A percentile compares a stretch with the other conserved stretches of the same genome.
These are phyloP conservation scores for Ceratitis capitata DNA, from an alignment of 1,140 invertebrate genomes.

Conservation along the genomic window DNA sequence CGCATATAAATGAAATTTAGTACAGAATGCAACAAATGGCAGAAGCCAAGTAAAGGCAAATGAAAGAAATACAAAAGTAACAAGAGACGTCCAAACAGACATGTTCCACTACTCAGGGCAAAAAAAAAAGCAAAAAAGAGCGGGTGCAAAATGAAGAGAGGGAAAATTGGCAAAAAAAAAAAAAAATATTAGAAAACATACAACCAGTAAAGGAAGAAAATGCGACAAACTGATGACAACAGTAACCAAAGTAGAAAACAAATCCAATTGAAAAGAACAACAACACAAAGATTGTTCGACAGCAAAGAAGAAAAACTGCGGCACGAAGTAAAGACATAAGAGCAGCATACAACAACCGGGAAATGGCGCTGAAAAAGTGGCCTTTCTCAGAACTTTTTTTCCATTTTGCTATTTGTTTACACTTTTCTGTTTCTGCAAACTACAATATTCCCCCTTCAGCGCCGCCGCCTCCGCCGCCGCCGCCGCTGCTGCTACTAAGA, in stretches of 20 bases:
- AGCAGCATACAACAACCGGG: background rate
- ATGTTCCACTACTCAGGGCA: background rate
- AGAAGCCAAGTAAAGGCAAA: background rate
- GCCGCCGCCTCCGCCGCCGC: too few species aligned
- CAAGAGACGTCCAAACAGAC: background rate
- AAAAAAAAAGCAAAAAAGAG: background rate
- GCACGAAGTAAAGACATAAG: too few species aligned
- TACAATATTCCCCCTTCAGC: too few species aligned
- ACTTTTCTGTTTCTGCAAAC: too few species aligned
- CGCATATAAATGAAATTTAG: background rate
- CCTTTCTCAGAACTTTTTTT: background rate
- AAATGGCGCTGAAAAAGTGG: background rate
- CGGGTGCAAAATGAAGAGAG: background rate
- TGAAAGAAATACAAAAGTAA: background rate
- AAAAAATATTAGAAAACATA: background rate
- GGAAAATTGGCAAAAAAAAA: background rate
- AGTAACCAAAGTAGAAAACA: background rate
- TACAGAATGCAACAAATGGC: conserved; percentile 12
- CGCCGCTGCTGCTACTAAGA: too few species aligned
- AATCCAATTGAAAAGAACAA: conserved; percentile 20
- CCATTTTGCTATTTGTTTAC: background rate
- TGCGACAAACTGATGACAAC: background rate
- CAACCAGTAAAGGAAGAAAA: background rate
- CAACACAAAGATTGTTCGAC: background rate
- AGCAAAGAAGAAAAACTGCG: background rate